Percentiles rank a stretch among this genome's conserved stretches.
Evolutionary conservation across 2,113 vertebrate genomes (phyloP).

Genomic region (Phaethon lepturus): DNA sequence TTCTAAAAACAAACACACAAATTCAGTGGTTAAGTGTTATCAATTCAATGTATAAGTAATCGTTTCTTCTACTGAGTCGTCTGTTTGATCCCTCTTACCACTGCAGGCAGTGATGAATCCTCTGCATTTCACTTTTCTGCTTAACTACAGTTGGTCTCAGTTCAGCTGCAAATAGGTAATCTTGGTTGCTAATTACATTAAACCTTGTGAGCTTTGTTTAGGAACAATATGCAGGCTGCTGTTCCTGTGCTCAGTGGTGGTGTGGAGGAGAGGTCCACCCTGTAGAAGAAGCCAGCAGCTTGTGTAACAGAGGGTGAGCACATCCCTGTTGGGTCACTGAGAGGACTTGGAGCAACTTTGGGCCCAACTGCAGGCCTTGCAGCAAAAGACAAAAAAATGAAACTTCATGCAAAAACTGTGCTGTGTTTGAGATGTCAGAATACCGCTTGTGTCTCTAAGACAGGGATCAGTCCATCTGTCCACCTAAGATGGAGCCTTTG

Average conservation of each 20-base stretch:
- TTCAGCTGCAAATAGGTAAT: background rate
- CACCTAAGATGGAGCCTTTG: background rate
- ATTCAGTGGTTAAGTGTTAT: background rate
- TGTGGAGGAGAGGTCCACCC: background rate
- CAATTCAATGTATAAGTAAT: background rate
- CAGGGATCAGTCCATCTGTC: background rate
- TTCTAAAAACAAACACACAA: background rate
- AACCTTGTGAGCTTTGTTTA: background rate
- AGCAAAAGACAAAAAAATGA: background rate
- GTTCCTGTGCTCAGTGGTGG: background rate
- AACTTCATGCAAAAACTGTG: fast-evolving
- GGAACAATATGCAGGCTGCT: background rate
- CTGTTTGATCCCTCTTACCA: background rate
- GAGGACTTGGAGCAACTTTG: background rate
- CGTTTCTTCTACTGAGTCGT: background rate
- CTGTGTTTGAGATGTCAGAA: background rate
- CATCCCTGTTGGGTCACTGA: background rate
- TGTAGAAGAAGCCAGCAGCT: background rate
- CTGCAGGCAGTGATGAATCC: background rate
- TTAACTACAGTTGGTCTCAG: background rate
- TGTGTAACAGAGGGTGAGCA: background rate
- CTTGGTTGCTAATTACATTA: background rate
- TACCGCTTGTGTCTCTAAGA: background rate
- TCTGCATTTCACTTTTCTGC: background rate
- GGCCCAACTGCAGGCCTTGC: background rate